These are phyloP conservation scores for Cyprinodon brontotheroides DNA, from an alignment of 2,113 vertebrate species.

Conservation along the genomic window DNA sequence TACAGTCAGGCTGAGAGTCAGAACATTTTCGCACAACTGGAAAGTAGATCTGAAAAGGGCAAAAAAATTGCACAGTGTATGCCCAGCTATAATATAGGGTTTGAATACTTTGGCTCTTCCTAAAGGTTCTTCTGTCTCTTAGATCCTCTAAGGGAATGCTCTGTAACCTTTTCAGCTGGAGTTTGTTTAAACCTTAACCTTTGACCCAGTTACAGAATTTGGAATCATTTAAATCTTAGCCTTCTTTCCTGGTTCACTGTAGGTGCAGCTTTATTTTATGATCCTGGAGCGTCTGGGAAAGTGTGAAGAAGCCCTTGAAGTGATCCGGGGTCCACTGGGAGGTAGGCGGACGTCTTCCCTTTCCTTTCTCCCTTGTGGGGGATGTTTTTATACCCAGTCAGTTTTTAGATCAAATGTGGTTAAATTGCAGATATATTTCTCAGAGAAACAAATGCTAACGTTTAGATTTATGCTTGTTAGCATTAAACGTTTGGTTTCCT, in stretches of 20 bases:
- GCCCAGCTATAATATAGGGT: too few relatives aligned
- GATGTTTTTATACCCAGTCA: background rate
- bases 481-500: background rate
- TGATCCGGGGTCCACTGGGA: slow-evolving; percentile 93
- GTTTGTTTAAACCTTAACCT: background rate
- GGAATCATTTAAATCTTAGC: background rate
- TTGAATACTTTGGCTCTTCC: too few relatives aligned
- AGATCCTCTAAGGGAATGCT: too few relatives aligned
- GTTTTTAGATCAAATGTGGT: background rate
- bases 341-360: slow-evolving; percentile 72
- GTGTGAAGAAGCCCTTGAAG: slow-evolving; percentile 92
- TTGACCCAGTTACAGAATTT: background rate
- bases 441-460: too few relatives aligned
- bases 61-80: too few relatives aligned
- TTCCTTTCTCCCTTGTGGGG: background rate
- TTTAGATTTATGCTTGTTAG: background rate
- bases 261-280: slow-evolving; percentile 99
- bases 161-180: too few relatives aligned
- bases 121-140: too few relatives aligned
- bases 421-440: background rate
- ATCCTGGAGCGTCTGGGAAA: slow-evolving; percentile 96
- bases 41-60: too few relatives aligned
- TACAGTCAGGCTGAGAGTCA: too few relatives aligned
- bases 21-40: too few relatives aligned
- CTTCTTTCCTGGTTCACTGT: slow-evolving; percentile 3